These are phyloP conservation scores for Brachionus calyciflorus DNA, from an alignment of 1,140 invertebrate genomes.

Conservation along the genomic window DNA sequence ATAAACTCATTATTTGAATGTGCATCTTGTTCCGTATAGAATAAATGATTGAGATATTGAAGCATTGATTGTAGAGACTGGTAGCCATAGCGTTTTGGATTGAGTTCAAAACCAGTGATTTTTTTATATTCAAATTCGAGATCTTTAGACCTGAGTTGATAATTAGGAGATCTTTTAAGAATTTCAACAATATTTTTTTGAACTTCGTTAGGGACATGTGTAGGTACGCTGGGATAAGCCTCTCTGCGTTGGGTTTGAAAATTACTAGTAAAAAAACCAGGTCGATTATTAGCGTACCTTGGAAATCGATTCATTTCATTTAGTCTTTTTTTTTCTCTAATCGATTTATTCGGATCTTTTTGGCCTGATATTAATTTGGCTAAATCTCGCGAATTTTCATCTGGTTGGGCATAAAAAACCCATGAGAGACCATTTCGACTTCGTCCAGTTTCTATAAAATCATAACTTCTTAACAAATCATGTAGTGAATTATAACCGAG, in stretches of 20 bases:
- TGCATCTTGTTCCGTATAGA: background rate
- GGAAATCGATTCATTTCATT: background rate
- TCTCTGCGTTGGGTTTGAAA: too few species aligned
- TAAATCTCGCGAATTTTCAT: background rate
- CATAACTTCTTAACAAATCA: background rate
- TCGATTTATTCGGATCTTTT: background rate
- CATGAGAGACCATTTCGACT: background rate
- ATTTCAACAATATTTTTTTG: background rate
- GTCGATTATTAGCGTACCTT: background rate
- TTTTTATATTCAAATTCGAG: background rate
- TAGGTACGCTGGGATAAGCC: background rate
- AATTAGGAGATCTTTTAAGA: background rate
- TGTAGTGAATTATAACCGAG: background rate
- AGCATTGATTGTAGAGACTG: background rate
- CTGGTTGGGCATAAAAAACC: background rate
- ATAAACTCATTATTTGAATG: background rate
- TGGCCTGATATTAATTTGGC: background rate
- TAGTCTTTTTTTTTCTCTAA: conserved; percentile 16
- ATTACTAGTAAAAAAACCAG: background rate
- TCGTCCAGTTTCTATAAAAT: conserved; percentile 9
- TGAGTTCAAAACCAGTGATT: background rate
- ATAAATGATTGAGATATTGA: background rate
- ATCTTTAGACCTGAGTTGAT: background rate
- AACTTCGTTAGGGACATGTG: background rate
- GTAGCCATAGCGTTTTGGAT: background rate